Evolutionary conservation across 2,797 vertebrate species (phyloP).

Genomic region (Halcyon leucocephala): DNA sequence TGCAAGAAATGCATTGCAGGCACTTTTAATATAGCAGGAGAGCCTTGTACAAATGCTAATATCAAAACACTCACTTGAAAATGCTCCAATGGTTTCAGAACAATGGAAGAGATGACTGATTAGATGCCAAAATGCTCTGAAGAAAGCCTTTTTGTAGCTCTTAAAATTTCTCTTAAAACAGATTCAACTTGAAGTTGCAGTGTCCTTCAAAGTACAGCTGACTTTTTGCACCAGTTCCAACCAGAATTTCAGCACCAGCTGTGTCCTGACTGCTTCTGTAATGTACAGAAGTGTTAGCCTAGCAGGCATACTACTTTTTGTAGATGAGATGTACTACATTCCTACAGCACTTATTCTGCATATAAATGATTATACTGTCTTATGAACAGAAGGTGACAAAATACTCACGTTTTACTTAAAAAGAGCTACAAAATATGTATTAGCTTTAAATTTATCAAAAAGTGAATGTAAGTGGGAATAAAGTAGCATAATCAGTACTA

Average conservation of each 20-base stretch:
- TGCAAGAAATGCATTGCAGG: background rate
- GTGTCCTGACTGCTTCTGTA: background rate
- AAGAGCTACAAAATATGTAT: background rate
- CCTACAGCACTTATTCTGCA: background rate
- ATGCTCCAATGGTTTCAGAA: background rate
- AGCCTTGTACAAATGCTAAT: background rate
- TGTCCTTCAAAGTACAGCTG: background rate
- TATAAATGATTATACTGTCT: background rate
- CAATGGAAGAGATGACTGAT: background rate
- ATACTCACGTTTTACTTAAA: background rate
- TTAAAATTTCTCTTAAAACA: background rate
- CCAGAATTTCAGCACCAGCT: background rate
- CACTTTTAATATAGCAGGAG: background rate
- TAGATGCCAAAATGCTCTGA: background rate
- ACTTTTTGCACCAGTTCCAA: background rate
- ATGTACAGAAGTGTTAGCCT: background rate
- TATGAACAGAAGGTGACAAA: background rate
- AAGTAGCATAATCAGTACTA: background rate
- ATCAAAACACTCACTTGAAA: slow-evolving; percentile 6
- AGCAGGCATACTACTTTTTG: background rate
- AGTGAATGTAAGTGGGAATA: background rate
- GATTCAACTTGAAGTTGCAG: background rate
- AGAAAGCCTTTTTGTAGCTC: background rate
- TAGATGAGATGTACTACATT: background rate
- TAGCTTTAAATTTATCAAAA: background rate